Conservation (phyloP, 2,113 vertebrate species). For the Grantiella picta region DNA sequence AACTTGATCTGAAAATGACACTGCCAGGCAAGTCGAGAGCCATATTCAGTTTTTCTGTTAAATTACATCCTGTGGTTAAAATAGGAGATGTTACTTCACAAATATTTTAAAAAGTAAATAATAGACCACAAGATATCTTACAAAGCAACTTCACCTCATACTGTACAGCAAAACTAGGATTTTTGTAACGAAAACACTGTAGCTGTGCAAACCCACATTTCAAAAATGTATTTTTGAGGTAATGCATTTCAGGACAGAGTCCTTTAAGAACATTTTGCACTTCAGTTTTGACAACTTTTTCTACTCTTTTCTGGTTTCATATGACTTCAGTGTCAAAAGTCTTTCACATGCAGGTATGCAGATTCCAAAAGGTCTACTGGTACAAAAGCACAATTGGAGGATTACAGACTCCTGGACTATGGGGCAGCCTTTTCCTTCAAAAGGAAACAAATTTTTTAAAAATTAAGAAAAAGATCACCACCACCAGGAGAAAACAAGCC, state of each 20-base stretch:
- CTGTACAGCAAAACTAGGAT: conserved; percentile 24
- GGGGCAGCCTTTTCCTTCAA: background rate
- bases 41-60: background rate
- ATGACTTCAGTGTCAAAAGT: background rate
- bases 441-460: background rate
- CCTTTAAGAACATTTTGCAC: conserved; percentile 28
- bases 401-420: background rate
- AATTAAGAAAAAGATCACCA: background rate
- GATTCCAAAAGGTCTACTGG: background rate
- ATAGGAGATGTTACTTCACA: background rate
- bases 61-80: background rate
- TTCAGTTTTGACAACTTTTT: background rate
- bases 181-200: conserved; percentile 30
- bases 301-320: background rate
- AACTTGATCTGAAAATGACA: background rate
- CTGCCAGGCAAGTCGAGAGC: background rate
- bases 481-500: background rate
- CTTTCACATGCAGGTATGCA: background rate
- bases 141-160: background rate
- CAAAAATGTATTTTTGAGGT: conserved; percentile 33
- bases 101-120: conserved; percentile 25
- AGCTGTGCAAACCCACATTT: conserved; percentile 18
- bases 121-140: background rate
- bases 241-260: background rate
- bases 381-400: background rate